Evolutionary conservation across 2,113 vertebrate genomes (phyloP), one percentile per base, ranked within the genome.

Genomic region (Sceloporus undulatus): DNA sequence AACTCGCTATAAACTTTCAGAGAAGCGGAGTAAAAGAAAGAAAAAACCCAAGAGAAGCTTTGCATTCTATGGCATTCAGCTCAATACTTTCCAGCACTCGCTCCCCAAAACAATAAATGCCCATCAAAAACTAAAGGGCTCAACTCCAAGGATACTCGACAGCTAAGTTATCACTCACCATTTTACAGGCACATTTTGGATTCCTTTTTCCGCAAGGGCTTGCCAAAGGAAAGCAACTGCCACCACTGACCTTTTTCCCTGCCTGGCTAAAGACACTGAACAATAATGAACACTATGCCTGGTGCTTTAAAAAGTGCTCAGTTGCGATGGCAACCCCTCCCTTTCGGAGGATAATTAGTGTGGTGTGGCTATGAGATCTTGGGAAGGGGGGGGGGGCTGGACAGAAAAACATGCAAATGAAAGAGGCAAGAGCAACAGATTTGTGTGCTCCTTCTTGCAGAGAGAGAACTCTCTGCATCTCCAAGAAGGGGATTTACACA

Each of bases 291-390:
- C 95, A 95, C 90, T 92, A 95, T 91, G 91, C 88, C 76, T 70
- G 79, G 88, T 23, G 93, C 91, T 95, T 95, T 94, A 92, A 94
- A 89, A 95, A 96, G 94, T 84, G 92, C 88, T 89, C 23, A 74
- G 97, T 98, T 96, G 68, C 96, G 94, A 96, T 94, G 96, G 94
- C 25, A 94, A 95, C 95, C 90, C 92, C 93, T 97, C 95, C 93
- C 97, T 95, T 94, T 97, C 97, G 91, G 52, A 82, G 96, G 97
- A 96, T 96, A 96, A 97, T 97, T 96, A 97, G 96, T 93, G 89
- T 92, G 80, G 95, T 79, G 93, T 93, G 97, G 95, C 87, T 86
- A 94, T 94, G 94, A 94, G 93, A 87, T 92, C 93, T 59, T 82
- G 71, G 7, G 1, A 9, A 90, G 54, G 75, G 65, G 71, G 73